Evolutionary conservation across 2,113 vertebrate genomes (phyloP).

Genomic region (Microtus oregoni): DNA sequence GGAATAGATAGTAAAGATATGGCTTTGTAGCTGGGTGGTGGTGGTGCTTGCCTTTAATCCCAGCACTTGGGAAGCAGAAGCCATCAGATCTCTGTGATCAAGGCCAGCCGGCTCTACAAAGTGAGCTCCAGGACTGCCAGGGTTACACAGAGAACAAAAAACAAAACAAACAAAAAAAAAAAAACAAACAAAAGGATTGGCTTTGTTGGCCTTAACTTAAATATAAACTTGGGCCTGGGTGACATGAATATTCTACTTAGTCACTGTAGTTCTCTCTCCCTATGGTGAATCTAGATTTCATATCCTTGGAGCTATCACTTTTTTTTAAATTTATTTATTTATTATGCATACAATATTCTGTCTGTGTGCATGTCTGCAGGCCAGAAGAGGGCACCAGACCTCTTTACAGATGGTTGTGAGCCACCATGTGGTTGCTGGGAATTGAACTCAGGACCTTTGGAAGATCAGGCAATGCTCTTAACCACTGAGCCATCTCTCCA

Average conservation of each 20-base stretch:
- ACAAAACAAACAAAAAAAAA: background rate
- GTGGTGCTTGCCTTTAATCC: background rate
- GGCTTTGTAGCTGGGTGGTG: background rate
- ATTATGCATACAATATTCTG: too few relatives aligned
- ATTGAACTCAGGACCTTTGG: too few relatives aligned
- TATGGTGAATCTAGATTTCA: background rate
- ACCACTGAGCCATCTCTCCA: too few relatives aligned
- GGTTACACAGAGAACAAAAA: background rate
- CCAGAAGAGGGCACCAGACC: too few relatives aligned
- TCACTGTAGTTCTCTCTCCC: background rate
- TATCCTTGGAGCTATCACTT: background rate
- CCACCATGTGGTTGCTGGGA: too few relatives aligned
- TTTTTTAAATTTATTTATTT: too few relatives aligned
- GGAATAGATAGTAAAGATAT: background rate
- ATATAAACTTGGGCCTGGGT: constrained; percentile 9
- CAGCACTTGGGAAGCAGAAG: background rate
- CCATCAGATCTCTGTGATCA: background rate
- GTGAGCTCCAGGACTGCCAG: background rate
- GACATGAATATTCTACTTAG: background rate
- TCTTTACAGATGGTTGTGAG: too few relatives aligned
- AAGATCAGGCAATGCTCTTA: too few relatives aligned
- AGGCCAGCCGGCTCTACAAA: background rate
- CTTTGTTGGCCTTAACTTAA: constrained; percentile 17
- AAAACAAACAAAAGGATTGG: background rate
- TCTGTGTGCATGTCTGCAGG: too few relatives aligned